Evolutionary conservation across 2,113 vertebrate species (phyloP).

Genomic region (Apistogramma diplotaenia): DNA sequence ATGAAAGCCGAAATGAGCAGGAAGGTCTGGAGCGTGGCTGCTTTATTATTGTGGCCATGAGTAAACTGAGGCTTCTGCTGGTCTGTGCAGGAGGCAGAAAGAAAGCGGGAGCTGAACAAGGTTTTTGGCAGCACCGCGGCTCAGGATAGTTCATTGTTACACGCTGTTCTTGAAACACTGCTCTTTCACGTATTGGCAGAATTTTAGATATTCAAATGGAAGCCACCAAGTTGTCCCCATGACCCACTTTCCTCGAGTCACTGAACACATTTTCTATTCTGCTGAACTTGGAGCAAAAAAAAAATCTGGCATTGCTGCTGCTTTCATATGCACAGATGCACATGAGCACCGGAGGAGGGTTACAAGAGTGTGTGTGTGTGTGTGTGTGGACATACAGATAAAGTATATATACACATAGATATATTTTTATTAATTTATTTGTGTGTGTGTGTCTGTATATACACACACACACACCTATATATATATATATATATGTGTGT

Average conservation of each 20-base stretch:
- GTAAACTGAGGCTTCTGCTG: neutral
- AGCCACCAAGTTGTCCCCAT: slow-evolving; percentile 4
- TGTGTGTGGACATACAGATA: too few species aligned
- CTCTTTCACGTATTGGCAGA: neutral
- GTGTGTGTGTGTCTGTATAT: too few species aligned
- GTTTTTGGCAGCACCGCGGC: neutral
- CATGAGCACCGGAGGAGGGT: neutral
- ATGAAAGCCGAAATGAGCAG: neutral
- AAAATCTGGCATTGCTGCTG: neutral
- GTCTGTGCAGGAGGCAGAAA: neutral
- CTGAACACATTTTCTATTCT: slow-evolving; percentile 30
- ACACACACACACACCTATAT: too few species aligned
- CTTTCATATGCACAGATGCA: neutral
- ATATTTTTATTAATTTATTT: too few species aligned
- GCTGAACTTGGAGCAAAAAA: slow-evolving; percentile 22
- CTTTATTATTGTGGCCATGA: neutral
- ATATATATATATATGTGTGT: neutral
- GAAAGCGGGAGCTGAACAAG: neutral
- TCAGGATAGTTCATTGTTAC: neutral
- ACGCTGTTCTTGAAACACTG: neutral
- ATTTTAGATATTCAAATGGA: slow-evolving; percentile 14
- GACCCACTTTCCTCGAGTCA: slow-evolving; percentile 51
- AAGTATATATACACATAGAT: too few species aligned
- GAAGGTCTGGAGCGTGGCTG: neutral
- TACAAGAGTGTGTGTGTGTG: neutral